Evolutionary conservation across 2,888 invertebrate genomes (phyloP).

Genomic region (Drosophila gaucha): DNA sequence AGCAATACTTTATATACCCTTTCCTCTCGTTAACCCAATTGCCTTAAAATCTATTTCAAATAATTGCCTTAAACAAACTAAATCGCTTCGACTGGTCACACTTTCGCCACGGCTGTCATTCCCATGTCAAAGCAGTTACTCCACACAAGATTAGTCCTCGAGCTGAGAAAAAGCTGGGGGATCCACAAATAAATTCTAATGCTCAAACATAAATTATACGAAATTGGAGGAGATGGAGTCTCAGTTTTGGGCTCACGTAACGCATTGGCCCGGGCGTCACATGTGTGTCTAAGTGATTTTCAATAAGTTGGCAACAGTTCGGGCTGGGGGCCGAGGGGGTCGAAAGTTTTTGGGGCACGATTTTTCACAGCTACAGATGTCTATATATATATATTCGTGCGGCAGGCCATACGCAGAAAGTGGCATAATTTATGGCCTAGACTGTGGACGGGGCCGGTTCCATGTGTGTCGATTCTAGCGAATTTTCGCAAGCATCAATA

Average conservation of each 20-base stretch:
- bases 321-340: constrained; percentile 41
- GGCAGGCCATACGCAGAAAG: constrained; percentile 52
- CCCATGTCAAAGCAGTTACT: constrained; percentile 34
- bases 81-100: constrained; percentile 36
- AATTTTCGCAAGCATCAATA: constrained; percentile 78
- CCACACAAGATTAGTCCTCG: constrained; percentile 38
- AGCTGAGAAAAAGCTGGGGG: neutral
- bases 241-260: constrained; percentile 65
- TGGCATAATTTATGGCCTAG: constrained; percentile 72
- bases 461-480: constrained; percentile 55
- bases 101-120: constrained; percentile 40
- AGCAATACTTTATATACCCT: neutral
- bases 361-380: constrained; percentile 79
- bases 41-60: neutral
- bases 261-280: constrained; percentile 54
- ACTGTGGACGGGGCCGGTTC: neutral
- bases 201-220: constrained; percentile 65
- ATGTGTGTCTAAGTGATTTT: constrained; percentile 80
- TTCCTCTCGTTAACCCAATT: neutral
- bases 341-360: constrained; percentile 76
- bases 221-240: constrained; percentile 36
- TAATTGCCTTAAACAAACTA: constrained; percentile 41
- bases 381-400: constrained; percentile 72
- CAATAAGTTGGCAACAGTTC: constrained; percentile 70
- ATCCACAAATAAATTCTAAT: constrained; percentile 55